Conservation (phyloP, 35 echinoderm and acorn worm species). For the Ophioderma brevispina region DNA sequence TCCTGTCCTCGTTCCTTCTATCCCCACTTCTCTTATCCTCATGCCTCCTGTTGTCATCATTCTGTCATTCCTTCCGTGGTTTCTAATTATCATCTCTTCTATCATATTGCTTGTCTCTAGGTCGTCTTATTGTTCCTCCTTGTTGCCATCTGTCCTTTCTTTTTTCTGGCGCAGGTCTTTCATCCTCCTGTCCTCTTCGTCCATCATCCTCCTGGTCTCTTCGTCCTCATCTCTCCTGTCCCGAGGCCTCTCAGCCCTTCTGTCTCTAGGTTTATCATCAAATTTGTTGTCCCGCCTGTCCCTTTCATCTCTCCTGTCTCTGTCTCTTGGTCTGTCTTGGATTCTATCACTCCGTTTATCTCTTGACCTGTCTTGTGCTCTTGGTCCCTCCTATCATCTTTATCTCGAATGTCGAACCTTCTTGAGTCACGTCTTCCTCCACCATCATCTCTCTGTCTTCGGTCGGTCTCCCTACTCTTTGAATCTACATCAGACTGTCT, state of each 20-base stretch:
- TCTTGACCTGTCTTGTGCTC: neutral
- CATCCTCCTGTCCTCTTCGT: neutral
- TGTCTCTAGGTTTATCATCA: neutral
- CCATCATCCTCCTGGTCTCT: neutral
- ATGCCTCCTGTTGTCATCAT: too few species aligned
- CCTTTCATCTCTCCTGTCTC: neutral
- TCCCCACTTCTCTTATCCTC: neutral
- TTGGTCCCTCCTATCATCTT: neutral
- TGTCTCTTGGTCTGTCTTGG: slow-evolving; percentile 3
- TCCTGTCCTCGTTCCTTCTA: neutral
- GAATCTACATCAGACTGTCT: neutral
- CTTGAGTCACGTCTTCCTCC: neutral
- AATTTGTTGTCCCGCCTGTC: neutral
- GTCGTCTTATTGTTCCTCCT: too few species aligned
- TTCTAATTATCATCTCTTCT: too few species aligned
- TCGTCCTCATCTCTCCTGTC: neutral
- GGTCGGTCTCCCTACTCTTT: neutral
- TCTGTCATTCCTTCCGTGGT: too few species aligned
- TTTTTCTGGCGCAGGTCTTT: too few species aligned
- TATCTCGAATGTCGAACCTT: neutral
- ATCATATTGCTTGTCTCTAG: too few species aligned
- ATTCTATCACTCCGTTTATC: neutral
- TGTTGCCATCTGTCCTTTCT: too few species aligned
- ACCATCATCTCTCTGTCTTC: neutral
- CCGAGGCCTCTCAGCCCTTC: neutral